Conservation (phyloP, 2,113 vertebrate genomes). For the Cottus gobio region DNA sequence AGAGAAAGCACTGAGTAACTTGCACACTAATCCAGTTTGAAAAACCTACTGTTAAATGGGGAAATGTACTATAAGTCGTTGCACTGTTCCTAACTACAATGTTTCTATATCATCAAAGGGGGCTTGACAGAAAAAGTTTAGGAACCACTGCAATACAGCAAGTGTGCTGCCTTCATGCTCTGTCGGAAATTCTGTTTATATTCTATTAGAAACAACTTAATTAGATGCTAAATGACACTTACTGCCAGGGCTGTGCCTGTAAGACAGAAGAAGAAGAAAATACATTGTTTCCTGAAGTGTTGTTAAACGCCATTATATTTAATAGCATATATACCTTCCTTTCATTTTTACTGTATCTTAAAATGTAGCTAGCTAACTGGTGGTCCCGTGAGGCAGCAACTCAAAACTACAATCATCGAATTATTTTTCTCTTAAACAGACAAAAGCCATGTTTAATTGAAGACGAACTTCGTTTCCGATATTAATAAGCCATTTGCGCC, state of each 20-base stretch:
- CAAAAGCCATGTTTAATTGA: not conserved
- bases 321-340: not conserved
- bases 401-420: not conserved
- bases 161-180: not conserved
- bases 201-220: not conserved
- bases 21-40: too few species aligned
- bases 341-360: not conserved
- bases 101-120: too few species aligned
- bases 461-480: not conserved
- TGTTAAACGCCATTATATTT: not conserved
- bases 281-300: not conserved
- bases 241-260: too few species aligned
- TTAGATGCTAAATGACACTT: not conserved
- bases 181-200: not conserved
- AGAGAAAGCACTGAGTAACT: too few species aligned
- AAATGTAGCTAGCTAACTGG: not conserved
- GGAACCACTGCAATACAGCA: not conserved
- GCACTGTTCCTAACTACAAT: too few species aligned
- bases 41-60: too few species aligned
- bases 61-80: too few species aligned
- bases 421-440: not conserved
- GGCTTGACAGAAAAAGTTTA: too few species aligned
- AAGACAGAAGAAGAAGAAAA: too few species aligned
- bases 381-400: not conserved
- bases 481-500: not conserved